These are phyloP conservation scores for Ornithorhynchus anatinus DNA, from an alignment of 2,113 vertebrate species.

Conservation along the genomic window DNA sequence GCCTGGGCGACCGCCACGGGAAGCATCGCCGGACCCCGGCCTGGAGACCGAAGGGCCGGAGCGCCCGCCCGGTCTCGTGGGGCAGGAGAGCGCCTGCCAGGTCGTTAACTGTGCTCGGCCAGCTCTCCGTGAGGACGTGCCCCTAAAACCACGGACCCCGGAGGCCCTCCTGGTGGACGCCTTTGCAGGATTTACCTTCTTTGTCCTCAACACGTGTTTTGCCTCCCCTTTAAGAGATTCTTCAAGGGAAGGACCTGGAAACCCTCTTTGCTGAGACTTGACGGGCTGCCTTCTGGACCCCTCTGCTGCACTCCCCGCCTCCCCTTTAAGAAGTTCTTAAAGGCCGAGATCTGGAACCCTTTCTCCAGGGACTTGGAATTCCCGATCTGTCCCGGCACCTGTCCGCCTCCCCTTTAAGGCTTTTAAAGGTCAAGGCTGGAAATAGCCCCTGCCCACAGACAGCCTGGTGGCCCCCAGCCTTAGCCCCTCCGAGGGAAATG, in stretches of 20 bases:
- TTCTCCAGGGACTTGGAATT: background rate
- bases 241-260: conserved; percentile 33
- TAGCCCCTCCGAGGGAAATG: background rate
- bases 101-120: background rate
- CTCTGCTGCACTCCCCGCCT: background rate
- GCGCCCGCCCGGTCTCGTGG: background rate
- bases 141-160: conserved; percentile 3
- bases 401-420: conserved; percentile 16
- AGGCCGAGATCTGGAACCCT: background rate
- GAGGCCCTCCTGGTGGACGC: background rate
- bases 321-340: conserved; percentile 34
- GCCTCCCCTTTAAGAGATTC: conserved; percentile 27
- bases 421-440: conserved; percentile 22
- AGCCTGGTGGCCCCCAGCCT: background rate
- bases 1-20: no score
- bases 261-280: background rate
- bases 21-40: background rate
- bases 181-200: background rate
- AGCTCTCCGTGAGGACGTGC: conserved; percentile 15
- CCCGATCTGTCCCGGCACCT: background rate
- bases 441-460: background rate
- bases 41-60: accelerated
- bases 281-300: background rate
- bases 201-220: background rate
- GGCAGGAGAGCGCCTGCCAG: background rate